These are phyloP conservation scores for Halcyon malimbica DNA, from an alignment of 2,113 vertebrate species.

Conservation along the genomic window DNA sequence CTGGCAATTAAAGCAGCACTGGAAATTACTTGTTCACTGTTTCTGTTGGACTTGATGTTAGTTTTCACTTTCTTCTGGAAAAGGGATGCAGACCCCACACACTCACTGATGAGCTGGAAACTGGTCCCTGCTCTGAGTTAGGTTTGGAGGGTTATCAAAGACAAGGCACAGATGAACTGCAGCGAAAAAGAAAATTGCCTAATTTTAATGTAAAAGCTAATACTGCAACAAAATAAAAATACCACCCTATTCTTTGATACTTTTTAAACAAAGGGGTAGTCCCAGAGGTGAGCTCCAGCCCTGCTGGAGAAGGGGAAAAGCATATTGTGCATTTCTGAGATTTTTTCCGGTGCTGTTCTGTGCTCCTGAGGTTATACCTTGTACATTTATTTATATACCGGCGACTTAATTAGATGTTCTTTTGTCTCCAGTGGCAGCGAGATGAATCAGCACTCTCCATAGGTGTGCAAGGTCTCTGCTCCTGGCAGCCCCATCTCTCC, in stretches of 20 bases:
- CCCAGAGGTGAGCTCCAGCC: neutral
- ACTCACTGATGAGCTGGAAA: neutral
- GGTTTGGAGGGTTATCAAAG: neutral
- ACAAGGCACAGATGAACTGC: neutral
- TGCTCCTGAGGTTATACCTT: constrained; percentile 7
- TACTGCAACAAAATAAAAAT: neutral
- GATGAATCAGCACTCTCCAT: constrained; percentile 64
- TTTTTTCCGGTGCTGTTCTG: neutral
- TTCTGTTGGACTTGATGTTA: neutral
- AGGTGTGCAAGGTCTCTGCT: neutral
- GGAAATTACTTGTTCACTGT: neutral
- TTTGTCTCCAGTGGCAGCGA: constrained; percentile 35
- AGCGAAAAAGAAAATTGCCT: neutral
- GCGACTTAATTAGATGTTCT: constrained; percentile 62
- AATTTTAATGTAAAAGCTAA: neutral
- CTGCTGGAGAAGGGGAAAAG: neutral
- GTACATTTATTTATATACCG: constrained; percentile 12
- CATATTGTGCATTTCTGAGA: neutral
- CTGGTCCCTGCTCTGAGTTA: accelerated
- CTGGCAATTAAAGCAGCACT: neutral
- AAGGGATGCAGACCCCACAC: neutral
- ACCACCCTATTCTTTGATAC: neutral
- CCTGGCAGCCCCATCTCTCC: neutral
- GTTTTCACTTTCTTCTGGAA: neutral
- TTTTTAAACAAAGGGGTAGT: neutral